Evolutionary conservation across 2,888 invertebrate genomes (phyloP).

Genomic region (Crepidodera aurea): DNA sequence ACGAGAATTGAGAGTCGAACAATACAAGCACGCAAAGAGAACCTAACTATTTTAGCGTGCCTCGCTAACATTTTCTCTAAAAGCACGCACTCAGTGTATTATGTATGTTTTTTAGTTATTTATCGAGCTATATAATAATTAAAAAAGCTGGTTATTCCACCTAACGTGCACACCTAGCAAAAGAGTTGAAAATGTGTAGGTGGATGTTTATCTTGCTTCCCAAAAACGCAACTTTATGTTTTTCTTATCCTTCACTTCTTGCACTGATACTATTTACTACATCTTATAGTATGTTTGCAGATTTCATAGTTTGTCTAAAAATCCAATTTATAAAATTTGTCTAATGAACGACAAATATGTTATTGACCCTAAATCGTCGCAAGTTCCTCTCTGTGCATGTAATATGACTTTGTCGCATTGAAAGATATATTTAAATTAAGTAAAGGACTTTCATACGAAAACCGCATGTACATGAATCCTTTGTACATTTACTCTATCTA

Average conservation of each 20-base stretch:
- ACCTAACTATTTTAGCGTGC: constrained; percentile 10
- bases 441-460: constrained; percentile 4
- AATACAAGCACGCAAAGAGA: constrained; percentile 5
- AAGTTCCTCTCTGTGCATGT: not conserved
- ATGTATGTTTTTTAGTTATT: constrained; percentile 11
- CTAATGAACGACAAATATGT: too few species aligned
- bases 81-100: constrained; percentile 6
- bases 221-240: not conserved
- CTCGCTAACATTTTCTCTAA: constrained; percentile 2
- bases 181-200: not conserved
- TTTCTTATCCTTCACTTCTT: too few species aligned
- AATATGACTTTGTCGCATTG: not conserved
- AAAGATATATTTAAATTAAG: constrained; percentile 7
- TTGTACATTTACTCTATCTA: constrained; percentile 1
- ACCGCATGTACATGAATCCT: constrained; percentile 8
- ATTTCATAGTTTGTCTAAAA: too few species aligned
- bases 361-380: too few species aligned
- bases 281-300: too few species aligned
- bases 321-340: too few species aligned
- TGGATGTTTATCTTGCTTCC: not conserved
- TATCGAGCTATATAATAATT: constrained; percentile 11
- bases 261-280: too few species aligned
- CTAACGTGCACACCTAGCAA: constrained; percentile 5
- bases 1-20: not conserved
- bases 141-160: constrained; percentile 4